Conservation (phyloP, 2,113 vertebrate genomes). For the Microtus ochrogaster region DNA sequence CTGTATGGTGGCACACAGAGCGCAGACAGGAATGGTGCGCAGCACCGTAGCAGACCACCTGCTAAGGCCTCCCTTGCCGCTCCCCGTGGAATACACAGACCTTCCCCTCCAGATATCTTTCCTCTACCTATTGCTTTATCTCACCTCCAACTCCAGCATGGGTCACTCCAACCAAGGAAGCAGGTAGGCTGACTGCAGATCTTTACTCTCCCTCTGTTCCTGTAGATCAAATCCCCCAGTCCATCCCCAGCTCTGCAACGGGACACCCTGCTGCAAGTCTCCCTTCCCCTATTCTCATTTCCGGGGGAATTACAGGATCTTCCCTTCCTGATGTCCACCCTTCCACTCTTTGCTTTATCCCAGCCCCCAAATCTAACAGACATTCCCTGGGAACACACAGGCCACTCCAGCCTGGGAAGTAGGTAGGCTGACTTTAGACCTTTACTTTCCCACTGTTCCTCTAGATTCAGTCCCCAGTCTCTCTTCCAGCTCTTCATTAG, state of each 20-base stretch:
- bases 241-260: no score
- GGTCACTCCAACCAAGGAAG: not conserved
- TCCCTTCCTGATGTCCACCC: no score
- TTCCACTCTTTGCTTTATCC: no score
- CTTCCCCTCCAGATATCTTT: not conserved
- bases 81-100: no score
- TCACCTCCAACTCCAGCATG: not conserved
- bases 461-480: not conserved
- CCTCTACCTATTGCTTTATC: not conserved
- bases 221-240: not conserved
- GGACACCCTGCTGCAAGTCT: no score
- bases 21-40: no score
- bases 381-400: not conserved
- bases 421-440: not conserved
- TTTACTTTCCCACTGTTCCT: not conserved
- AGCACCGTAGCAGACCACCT: no score
- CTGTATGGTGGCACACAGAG: no score
- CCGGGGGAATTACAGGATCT: no score
- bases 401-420: not conserved
- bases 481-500: not conserved
- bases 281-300: no score
- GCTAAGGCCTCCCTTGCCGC: no score
- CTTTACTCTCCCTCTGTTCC: not conserved
- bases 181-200: not conserved
- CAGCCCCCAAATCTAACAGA: no score